phyloP scores from a whole-genome alignment of 2,888 invertebrate genomes.

The Apeira syringaria region DNA sequence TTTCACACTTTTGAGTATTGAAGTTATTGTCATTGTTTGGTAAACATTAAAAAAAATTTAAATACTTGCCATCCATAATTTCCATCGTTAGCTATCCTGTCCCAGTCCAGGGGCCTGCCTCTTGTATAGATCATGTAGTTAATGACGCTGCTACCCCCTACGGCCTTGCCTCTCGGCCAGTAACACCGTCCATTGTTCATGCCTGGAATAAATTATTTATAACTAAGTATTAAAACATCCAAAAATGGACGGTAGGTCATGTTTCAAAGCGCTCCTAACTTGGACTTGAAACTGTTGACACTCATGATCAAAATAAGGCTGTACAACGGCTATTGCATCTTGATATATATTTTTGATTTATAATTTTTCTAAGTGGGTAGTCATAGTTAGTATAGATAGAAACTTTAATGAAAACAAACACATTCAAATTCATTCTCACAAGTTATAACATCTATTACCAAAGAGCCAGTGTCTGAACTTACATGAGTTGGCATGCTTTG shows the following conservation, averaged over 20 bases:
- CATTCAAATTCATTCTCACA: no score
- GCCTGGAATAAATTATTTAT: slow-evolving; percentile 41
- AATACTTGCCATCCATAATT: slow-evolving; percentile 87
- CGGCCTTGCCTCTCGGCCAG: slow-evolving; percentile 82
- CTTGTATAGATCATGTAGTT: slow-evolving; percentile 90
- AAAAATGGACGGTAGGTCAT: slow-evolving; percentile 1
- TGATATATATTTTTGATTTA: no score
- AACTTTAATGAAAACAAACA: no score
- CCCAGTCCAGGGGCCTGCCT: slow-evolving; percentile 89
- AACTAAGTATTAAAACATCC: slow-evolving; percentile 1
- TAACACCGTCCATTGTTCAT: slow-evolving; percentile 61
- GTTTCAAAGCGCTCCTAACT: slow-evolving; percentile 1
- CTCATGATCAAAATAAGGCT: neutral
- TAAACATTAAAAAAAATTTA: no score
- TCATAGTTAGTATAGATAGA: no score
- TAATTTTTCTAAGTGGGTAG: no score
- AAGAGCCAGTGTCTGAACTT: no score
- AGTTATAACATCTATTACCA: no score
- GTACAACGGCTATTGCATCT: neutral
- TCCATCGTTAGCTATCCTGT: slow-evolving; percentile 86
- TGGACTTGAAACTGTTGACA: neutral
- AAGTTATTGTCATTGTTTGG: no score
- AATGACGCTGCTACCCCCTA: slow-evolving; percentile 85
- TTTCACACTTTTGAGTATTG: no score
- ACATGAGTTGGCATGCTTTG: no score